Percentiles rank a stretch among this genome's conserved stretches.
Conservation (phyloP, 2,113 vertebrate species). For the Eurypyga helias region DNA sequence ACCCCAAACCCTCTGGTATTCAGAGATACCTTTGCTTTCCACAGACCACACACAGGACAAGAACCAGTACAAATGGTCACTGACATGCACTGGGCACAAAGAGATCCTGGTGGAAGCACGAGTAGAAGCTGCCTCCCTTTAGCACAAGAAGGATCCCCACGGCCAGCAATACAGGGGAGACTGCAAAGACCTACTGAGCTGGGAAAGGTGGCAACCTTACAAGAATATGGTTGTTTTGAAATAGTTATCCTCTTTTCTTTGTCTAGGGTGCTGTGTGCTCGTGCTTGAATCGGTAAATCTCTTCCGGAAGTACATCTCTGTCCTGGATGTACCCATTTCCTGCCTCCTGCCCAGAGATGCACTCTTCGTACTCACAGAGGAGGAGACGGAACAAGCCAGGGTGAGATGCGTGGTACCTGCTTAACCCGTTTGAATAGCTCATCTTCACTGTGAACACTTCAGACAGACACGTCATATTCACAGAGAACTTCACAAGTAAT, state of each 20-base stretch:
- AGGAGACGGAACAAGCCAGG: conserved; percentile 84
- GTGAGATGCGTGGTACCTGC: conserved; percentile 72
- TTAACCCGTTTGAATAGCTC: neutral
- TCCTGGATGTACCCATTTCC: conserved; percentile 88
- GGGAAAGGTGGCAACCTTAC: neutral
- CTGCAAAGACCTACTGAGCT: neutral
- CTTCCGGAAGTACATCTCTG: conserved; percentile 88
- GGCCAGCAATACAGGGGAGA: neutral
- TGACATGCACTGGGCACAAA: neutral
- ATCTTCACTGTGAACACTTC: neutral
- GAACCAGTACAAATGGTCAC: neutral
- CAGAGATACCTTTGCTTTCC: neutral
- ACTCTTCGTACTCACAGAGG: conserved; percentile 77
- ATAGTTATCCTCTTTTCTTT: neutral
- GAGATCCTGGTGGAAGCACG: neutral
- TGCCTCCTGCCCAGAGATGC: conserved; percentile 76
- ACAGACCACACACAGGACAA: neutral
- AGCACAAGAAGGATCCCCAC: neutral
- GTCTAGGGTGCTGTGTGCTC: conserved; percentile 82
- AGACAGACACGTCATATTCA: neutral
- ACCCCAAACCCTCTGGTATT: neutral
- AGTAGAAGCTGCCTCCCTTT: neutral
- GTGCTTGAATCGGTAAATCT: conserved; percentile 84
- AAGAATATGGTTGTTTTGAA: neutral
- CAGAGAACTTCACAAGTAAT: neutral